A percentile compares a stretch with the other conserved stretches of the same genome.
Evolutionary conservation across 1,140 invertebrate genomes (phyloP).

Genomic region (Stegodyphus mimosarum): DNA sequence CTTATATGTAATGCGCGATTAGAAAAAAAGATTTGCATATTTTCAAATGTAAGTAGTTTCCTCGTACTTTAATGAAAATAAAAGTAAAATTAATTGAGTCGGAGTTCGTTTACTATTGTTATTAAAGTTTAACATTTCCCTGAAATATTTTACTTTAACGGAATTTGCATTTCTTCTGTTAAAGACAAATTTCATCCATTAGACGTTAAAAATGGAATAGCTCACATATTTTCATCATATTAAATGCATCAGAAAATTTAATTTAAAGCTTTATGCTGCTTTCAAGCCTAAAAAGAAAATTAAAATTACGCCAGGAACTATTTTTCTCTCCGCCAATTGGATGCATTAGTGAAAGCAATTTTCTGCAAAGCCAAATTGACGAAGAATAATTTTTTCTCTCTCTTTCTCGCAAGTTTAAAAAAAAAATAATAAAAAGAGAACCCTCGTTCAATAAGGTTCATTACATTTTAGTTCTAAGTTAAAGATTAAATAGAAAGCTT

Average conservation of each 20-base stretch:
- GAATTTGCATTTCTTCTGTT: neutral
- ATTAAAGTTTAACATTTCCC: too few species aligned
- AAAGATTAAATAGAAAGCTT: constrained; percentile 49
- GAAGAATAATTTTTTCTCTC: constrained; percentile 19
- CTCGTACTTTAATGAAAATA: too few species aligned
- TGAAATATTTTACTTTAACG: too few species aligned
- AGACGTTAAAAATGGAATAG: constrained; percentile 12
- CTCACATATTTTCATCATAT: constrained; percentile 31
- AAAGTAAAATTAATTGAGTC: too few species aligned
- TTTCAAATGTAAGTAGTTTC: too few species aligned
- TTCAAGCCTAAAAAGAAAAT: constrained; percentile 2
- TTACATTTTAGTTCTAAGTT: constrained; percentile 53
- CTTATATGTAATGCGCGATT: too few species aligned
- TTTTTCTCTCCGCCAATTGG: constrained; percentile 33
- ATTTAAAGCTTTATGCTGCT: constrained; percentile 27
- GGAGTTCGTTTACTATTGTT: too few species aligned
- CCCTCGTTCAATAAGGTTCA: constrained; percentile 41
- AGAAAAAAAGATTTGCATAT: too few species aligned
- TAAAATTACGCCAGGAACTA: neutral
- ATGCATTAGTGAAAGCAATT: constrained; percentile 49
- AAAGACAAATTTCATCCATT: constrained; percentile 29
- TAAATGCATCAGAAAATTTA: constrained; percentile 31
- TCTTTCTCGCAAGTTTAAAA: constrained; percentile 5
- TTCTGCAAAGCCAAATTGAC: constrained; percentile 50
- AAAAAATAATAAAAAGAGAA: constrained; percentile 25